phyloP scores from a whole-genome alignment of 64 coral and sea anemone genomes.

The Montipora cactus region DNA sequence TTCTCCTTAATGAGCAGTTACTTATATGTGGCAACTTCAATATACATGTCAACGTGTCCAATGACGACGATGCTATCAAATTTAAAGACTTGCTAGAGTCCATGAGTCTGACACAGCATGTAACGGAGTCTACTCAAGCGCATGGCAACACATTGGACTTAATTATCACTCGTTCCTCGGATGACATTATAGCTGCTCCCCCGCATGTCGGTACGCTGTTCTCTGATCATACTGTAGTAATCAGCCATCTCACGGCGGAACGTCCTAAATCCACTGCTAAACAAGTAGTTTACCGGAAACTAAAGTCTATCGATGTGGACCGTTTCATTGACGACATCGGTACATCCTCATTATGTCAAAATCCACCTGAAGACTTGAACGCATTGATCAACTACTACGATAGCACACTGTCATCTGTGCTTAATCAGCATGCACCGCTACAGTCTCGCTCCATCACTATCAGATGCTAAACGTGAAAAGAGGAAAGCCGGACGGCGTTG shows the following conservation, averaged over 20 bases:
- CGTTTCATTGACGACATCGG: neutral
- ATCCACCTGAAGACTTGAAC: neutral
- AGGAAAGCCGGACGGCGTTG: neutral
- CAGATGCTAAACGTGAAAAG: neutral
- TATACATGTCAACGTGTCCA: neutral
- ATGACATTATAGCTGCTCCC: neutral
- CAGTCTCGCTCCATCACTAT: neutral
- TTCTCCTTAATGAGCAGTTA: neutral
- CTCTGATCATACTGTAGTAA: neutral
- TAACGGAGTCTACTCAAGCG: neutral
- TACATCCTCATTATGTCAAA: neutral
- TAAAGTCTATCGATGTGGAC: neutral
- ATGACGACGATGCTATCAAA: neutral
- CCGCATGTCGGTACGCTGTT: neutral
- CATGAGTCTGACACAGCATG: neutral
- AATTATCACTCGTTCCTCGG: neutral
- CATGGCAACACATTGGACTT: neutral
- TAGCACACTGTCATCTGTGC: neutral
- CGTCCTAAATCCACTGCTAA: neutral
- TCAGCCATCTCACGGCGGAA: neutral
- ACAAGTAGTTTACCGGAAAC: neutral
- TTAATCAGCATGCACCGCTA: neutral
- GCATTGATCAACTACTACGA: neutral
- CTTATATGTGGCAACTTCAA: neutral
- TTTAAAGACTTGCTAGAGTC: neutral